These are phyloP conservation scores for Coracopsis vasa DNA, from an alignment of 2,113 vertebrate genomes.

Conservation along the genomic window DNA sequence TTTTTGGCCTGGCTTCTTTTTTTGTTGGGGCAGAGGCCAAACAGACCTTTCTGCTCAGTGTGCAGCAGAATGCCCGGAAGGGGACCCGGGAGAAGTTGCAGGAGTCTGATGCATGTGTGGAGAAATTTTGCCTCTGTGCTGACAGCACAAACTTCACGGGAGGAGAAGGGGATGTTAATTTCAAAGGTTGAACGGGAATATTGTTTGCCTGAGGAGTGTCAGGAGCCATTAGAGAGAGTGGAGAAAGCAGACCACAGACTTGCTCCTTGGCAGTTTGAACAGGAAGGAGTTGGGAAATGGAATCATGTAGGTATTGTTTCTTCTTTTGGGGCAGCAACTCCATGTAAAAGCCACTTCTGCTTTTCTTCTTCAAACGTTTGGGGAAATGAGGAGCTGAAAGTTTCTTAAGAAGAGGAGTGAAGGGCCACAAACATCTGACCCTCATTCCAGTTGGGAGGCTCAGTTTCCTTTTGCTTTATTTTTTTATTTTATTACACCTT, in stretches of 20 bases:
- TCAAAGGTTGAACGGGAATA: background rate
- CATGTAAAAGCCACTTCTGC: slow-evolving; percentile 4
- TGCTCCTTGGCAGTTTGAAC: background rate
- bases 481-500: background rate
- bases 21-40: too few species aligned
- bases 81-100: too few species aligned
- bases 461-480: background rate
- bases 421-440: background rate
- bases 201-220: background rate
- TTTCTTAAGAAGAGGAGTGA: background rate
- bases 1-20: too few species aligned
- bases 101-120: background rate
- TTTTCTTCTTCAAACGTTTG: background rate
- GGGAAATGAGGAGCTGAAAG: background rate
- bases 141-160: background rate
- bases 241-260: background rate
- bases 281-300: background rate
- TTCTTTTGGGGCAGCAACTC: background rate
- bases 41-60: too few species aligned
- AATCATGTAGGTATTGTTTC: background rate
- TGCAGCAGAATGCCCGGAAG: too few species aligned
- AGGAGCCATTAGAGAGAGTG: background rate
- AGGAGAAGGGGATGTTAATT: background rate
- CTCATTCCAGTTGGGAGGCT: background rate
- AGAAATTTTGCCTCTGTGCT: background rate